phyloP scores from a whole-genome alignment of 2,888 invertebrate species.

The Hyppa rectilinea region DNA sequence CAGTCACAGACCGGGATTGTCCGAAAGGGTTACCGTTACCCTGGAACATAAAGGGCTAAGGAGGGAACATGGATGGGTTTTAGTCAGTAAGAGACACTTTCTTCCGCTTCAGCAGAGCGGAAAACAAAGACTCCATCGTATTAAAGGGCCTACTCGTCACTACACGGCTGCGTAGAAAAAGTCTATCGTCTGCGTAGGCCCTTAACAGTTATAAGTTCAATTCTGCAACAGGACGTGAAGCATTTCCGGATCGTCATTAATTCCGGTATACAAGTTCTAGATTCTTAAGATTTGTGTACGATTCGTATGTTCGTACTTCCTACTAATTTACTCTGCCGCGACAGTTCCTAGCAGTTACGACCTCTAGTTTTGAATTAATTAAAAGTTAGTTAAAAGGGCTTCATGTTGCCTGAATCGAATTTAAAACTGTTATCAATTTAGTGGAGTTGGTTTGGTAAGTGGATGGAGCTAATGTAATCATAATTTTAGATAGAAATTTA shows the following conservation, averaged over 20 bases:
- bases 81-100: too few relatives aligned
- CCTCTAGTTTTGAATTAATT: slow-evolving; percentile 57
- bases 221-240: slow-evolving; percentile 3
- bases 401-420: slow-evolving; percentile 47
- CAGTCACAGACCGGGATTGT: too few relatives aligned
- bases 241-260: slow-evolving; percentile 31
- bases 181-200: neutral
- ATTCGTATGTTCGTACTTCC: slow-evolving; percentile 57
- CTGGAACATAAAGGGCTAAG: too few relatives aligned
- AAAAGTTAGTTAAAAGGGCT: slow-evolving; percentile 55
- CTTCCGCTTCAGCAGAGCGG: too few relatives aligned
- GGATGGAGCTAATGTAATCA: neutral
- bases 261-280: slow-evolving; percentile 41
- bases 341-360: slow-evolving; percentile 38
- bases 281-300: slow-evolving; percentile 58
- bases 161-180: too few relatives aligned
- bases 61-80: too few relatives aligned
- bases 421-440: slow-evolving; percentile 53
- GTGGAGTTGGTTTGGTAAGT: slow-evolving; percentile 1
- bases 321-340: slow-evolving; percentile 40
- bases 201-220: slow-evolving; percentile 5
- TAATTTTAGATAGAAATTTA: neutral
- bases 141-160: too few relatives aligned
- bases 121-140: too few relatives aligned
- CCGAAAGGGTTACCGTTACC: too few relatives aligned